Base-by-base conservation (phyloP, 2,888 invertebrate genomes). In the Mythimna impura region DNA sequence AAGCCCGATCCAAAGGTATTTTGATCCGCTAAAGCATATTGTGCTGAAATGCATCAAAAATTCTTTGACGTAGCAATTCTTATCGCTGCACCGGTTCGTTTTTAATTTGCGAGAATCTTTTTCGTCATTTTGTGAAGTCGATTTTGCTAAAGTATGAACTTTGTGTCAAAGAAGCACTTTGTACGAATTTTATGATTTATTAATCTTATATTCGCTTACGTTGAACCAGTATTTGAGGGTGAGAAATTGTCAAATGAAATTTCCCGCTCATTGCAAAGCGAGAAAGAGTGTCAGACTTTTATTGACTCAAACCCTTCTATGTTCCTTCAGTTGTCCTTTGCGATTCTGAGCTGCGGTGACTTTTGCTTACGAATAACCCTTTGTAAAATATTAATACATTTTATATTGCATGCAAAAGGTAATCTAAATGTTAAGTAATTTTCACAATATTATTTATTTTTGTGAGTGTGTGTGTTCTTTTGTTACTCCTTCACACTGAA, bases 31-130 rank as follows among this genome's bases (percentile, higher is more conserved):
- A 78, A 76, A 80, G 79, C 82, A 80, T 84, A 86, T 84, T 84
- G 86, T 86, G 80, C 78, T 82, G 79, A 82, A 87, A 87, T 87
- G 88, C 85, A 89, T 83, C 83, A 82, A 83, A 85, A 84, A 83
- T 86, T 84, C 85, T 83, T 81, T 81, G 80, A 82, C 77, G 82
- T 81, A 73, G 84, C 78, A 71, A 82, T 82, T 78, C 81, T 85
- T 85, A 84, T 85, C 75, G 72, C 52, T 68, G 73, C 68, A 66
- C 64, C 71, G 71, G 79, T 71, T 75, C 81, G 52, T 66, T 81
- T 81, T 81, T 83, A 81, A 80, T 83, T 82, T 82, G 68, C 43
- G 66, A 71, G 66, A 63, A 71, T 69, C 68, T 71, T 58, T 79
- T 82, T 66, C 63, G 57, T 75, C 66, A 54, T 75, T 82, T 80